These are phyloP conservation scores for Glyphotaelius pellucidus DNA, from an alignment of 2,888 invertebrate genomes.

Conservation along the genomic window DNA sequence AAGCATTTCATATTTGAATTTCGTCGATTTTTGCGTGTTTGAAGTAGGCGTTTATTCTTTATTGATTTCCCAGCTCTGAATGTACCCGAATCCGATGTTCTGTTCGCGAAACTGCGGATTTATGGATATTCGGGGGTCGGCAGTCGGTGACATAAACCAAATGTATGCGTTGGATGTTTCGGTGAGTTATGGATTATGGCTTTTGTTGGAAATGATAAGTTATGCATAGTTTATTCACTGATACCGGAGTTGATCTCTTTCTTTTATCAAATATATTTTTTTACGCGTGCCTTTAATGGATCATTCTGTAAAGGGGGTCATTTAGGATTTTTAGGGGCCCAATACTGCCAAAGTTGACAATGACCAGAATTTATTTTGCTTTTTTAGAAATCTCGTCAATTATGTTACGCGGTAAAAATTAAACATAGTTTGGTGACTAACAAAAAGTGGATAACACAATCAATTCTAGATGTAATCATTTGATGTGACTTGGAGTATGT, in stretches of 20 bases:
- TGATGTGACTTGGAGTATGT: no score
- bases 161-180: constrained; percentile 24
- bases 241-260: constrained; percentile 10
- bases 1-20: constrained; percentile 48
- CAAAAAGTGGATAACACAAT: not conserved
- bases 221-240: not conserved
- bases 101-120: constrained; percentile 11
- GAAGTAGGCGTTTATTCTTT: constrained; percentile 41
- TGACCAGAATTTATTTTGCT: not conserved
- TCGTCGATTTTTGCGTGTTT: constrained; percentile 42
- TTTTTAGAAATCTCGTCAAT: not conserved
- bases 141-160: constrained; percentile 6
- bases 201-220: constrained; percentile 9
- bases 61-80: constrained; percentile 18
- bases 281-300: not conserved
- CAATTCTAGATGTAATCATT: no score
- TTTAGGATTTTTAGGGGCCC: not conserved
- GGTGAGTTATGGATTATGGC: constrained; percentile 14
- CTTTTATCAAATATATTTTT: not conserved
- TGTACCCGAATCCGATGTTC: constrained; percentile 9
- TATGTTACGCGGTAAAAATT: not conserved
- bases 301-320: not conserved
- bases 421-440: no score
- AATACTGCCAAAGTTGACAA: not conserved
- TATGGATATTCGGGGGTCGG: constrained; percentile 17